phyloP scores from a whole-genome alignment of 2,888 invertebrate genomes.

The Serrognathus titanus region DNA sequence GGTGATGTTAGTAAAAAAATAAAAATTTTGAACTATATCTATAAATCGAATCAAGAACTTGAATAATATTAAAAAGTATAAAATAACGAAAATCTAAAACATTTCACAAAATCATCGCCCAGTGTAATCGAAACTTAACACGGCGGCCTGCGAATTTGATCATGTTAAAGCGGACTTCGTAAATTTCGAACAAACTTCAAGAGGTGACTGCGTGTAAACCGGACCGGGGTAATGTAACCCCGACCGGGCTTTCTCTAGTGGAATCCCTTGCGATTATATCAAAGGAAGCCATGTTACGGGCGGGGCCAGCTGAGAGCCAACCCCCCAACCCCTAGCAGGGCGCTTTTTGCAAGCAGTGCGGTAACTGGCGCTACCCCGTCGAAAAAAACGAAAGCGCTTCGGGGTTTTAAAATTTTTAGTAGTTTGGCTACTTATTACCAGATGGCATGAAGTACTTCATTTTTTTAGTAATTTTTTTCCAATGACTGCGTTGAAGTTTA shows the following conservation, averaged over 20 bases:
- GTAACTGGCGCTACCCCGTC: slow-evolving; percentile 43
- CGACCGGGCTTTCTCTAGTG: slow-evolving; percentile 28
- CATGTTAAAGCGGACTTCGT: slow-evolving; percentile 18
- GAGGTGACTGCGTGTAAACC: slow-evolving; percentile 24
- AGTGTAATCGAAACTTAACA: not conserved
- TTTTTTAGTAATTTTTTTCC: too few species aligned
- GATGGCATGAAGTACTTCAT: slow-evolving; percentile 28
- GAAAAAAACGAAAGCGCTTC: slow-evolving; percentile 41
- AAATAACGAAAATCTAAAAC: not conserved
- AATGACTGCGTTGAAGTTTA: too few species aligned
- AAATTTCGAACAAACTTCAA: slow-evolving; percentile 25
- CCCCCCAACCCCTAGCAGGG: slow-evolving; percentile 26
- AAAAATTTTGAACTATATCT: too few species aligned
- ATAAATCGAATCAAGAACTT: too few species aligned
- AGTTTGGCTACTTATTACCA: slow-evolving; percentile 38
- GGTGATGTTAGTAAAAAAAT: too few species aligned
- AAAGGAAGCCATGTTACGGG: slow-evolving; percentile 50
- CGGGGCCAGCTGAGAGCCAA: slow-evolving; percentile 39
- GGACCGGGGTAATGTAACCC: slow-evolving; percentile 24
- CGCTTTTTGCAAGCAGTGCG: slow-evolving; percentile 29
- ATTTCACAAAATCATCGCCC: not conserved
- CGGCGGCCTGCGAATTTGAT: not conserved
- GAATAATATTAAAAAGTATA: too few species aligned
- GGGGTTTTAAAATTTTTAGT: slow-evolving; percentile 34
- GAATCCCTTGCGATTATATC: slow-evolving; percentile 47